Evolutionary conservation across 2,797 vertebrate species (phyloP), one percentile per base, ranked within the genome.

Genomic region (Mormyrus proboscirostris): DNA sequence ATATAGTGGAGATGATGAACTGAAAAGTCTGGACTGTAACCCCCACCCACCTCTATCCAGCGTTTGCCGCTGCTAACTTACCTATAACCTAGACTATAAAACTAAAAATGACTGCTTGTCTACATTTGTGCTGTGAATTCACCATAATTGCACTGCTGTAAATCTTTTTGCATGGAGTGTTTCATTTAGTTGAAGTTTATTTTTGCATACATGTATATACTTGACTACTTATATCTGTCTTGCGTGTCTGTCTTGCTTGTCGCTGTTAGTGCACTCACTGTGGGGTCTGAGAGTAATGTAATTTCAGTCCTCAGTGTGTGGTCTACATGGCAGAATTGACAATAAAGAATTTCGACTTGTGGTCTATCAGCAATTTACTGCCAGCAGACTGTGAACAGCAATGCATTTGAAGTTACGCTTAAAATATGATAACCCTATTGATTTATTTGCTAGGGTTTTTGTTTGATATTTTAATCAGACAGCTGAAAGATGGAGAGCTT

Each of bases 401-500:
- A 49, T 83, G 76, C 5, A 47, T 84, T 84, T 84, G n/a, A 49
- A 25, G 3, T 84, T n/a, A 3, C 14, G 49, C 10, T 51, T 12
- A 10, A 85, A 85, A 16, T 85, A 2, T 84, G 10, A 49, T 14
- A 85, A 50, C n/a, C 29, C 22, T 51, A 85, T 50, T 85, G 12
- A 50, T 85, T 85, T 10, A 85, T 51, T 85, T 51, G 49, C n/a
- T 12, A 1, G 41, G 16, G 12, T 50, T 85, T 29, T 29, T 51
- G 22, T 51, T 82, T 84, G 22, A 22, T 8, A 0, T 22, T n/a
- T 85, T 29, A 50, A 29, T 50, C 22, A 25, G 82, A 83, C 19
- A 83, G 47, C 82, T 85, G 89, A 86, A 93, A 92, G 90, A 96
- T 96, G 95, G 90, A 94, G n/a, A n/a, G 49, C 0, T 33, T 93